phyloP scores from a whole-genome alignment of 2,888 invertebrate genomes.

The Melipona beecheii region DNA sequence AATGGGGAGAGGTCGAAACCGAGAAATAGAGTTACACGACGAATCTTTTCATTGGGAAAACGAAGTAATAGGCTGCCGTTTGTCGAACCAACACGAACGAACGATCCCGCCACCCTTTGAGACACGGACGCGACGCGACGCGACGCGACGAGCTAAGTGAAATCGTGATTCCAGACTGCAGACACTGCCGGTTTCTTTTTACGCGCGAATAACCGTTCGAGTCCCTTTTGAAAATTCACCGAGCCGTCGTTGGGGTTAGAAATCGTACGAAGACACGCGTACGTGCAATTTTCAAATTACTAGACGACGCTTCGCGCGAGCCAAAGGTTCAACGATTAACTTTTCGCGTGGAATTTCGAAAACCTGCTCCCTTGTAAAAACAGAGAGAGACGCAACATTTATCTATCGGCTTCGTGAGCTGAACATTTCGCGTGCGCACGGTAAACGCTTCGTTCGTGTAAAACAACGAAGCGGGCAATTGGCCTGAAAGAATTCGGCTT shows the following conservation, averaged over 20 bases:
- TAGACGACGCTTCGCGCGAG: too few species aligned
- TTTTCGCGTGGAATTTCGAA: too few species aligned
- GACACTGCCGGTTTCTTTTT: background rate
- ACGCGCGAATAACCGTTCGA: too few species aligned
- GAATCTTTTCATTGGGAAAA: conserved; percentile 36
- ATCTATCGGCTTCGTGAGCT: too few species aligned
- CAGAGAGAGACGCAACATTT: too few species aligned
- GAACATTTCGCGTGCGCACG: too few species aligned
- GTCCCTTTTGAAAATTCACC: background rate
- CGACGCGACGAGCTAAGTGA: conserved; percentile 15
- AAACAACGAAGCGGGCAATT: background rate
- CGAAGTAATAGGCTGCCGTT: conserved; percentile 26
- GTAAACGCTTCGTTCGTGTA: too few species aligned
- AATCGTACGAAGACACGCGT: too few species aligned
- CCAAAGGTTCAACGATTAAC: too few species aligned
- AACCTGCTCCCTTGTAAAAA: too few species aligned
- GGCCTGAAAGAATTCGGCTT: background rate
- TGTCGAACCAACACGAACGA: conserved; percentile 5
- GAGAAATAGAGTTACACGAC: conserved; percentile 1
- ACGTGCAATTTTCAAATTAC: too few species aligned
- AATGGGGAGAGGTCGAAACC: background rate
- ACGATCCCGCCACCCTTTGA: conserved; percentile 26
- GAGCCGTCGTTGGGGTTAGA: background rate
- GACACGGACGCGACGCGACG: background rate
- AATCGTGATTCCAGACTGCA: conserved; percentile 13